These are phyloP conservation scores for Sardina pilchardus DNA, from an alignment of 2,113 vertebrate genomes.

Conservation along the genomic window DNA sequence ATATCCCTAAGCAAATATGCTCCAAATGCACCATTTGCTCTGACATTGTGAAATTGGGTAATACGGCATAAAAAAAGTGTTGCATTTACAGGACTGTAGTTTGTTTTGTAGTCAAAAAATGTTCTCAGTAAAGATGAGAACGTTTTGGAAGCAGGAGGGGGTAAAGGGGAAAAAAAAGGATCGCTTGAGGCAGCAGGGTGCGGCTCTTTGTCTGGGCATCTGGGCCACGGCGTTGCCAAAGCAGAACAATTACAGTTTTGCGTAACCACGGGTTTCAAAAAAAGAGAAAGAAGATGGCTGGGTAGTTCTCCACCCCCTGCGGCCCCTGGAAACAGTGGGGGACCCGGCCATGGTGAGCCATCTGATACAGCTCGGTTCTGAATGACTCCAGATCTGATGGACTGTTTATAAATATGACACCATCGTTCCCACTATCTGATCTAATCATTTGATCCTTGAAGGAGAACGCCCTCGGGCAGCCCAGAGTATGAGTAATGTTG, in stretches of 20 bases:
- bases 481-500: background rate
- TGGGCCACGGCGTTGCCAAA: slow-evolving; percentile 13
- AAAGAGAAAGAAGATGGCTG: background rate
- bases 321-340: background rate
- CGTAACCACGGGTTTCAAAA: background rate
- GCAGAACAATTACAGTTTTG: background rate
- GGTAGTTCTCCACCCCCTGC: background rate
- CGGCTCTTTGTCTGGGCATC: background rate
- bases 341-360: background rate
- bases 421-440: background rate
- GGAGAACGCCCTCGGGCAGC: background rate
- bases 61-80: no score
- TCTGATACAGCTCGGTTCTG: background rate
- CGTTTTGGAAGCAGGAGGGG: no score
- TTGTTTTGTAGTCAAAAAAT: no score
- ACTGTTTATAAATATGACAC: background rate
- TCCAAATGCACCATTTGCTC: no score
- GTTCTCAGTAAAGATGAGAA: no score
- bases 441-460: background rate
- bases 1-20: no score
- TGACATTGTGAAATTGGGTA: no score
- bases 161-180: background rate
- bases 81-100: no score
- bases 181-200: background rate
- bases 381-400: background rate